phyloP scores from a whole-genome alignment of 2,888 invertebrate genomes.

The Metellina segmentata region DNA sequence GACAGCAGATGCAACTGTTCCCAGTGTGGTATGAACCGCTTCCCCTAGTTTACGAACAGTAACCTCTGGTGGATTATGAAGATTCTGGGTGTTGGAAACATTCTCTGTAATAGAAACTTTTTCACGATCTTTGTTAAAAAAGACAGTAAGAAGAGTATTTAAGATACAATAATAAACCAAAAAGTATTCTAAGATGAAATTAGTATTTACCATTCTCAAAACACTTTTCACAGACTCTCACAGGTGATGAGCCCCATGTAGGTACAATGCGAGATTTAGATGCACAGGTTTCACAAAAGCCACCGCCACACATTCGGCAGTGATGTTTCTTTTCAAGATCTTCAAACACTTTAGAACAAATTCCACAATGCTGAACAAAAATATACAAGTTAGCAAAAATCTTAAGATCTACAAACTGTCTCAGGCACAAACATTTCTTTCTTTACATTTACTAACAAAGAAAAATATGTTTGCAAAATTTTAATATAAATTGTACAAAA shows the following conservation, averaged over 20 bases:
- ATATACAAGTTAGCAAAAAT: neutral
- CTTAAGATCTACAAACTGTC: no score
- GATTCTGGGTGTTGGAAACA: slow-evolving; percentile 36
- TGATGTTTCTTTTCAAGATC: slow-evolving; percentile 84
- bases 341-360: slow-evolving; percentile 85
- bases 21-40: slow-evolving; percentile 87
- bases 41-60: slow-evolving; percentile 84
- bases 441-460: no score
- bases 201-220: slow-evolving; percentile 79
- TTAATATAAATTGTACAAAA: no score
- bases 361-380: slow-evolving; percentile 84
- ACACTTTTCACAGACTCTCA: slow-evolving; percentile 88
- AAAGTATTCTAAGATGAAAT: slow-evolving; percentile 18
- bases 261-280: slow-evolving; percentile 86
- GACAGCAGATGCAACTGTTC: slow-evolving; percentile 86
- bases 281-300: slow-evolving; percentile 89
- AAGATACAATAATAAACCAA: slow-evolving; percentile 7
- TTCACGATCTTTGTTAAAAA: slow-evolving; percentile 42
- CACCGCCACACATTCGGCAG: slow-evolving; percentile 84
- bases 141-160: slow-evolving; percentile 3
- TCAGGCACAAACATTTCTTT: no score
- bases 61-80: slow-evolving; percentile 77
- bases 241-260: slow-evolving; percentile 85
- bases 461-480: no score
- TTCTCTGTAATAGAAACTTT: slow-evolving; percentile 61